Evolutionary conservation across 1,140 invertebrate genomes (phyloP).

Genomic region (Anthonomus grandis): DNA sequence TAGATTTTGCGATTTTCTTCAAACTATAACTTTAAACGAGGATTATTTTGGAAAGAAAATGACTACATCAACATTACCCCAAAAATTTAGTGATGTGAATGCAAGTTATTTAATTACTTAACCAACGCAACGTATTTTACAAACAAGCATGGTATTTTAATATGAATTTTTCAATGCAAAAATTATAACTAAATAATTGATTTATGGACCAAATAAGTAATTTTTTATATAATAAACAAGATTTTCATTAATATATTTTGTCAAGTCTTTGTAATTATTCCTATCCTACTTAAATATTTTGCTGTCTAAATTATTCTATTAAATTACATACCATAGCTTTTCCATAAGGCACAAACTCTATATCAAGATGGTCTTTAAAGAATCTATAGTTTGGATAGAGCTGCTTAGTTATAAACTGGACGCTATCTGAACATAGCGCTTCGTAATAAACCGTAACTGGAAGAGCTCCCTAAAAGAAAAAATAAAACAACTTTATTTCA

Average conservation of each 20-base stretch:
- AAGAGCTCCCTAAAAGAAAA: constrained; percentile 22
- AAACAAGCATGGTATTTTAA: neutral
- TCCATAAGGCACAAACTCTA: constrained; percentile 70
- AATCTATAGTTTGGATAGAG: constrained; percentile 50
- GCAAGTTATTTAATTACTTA: too few relatives aligned
- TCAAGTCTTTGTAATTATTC: too few relatives aligned
- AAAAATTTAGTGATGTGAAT: too few relatives aligned
- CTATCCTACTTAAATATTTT: too few relatives aligned
- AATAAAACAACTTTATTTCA: too few relatives aligned
- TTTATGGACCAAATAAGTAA: neutral
- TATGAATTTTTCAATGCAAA: neutral
- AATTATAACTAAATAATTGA: neutral
- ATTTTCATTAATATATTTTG: neutral
- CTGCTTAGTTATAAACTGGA: constrained; percentile 59
- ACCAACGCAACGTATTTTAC: too few relatives aligned
- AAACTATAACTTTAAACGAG: too few relatives aligned
- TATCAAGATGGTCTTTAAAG: constrained; percentile 51
- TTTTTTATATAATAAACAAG: neutral
- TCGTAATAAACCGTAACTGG: constrained; percentile 67
- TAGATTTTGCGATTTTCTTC: too few relatives aligned
- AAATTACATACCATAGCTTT: constrained; percentile 62
- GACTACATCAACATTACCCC: too few relatives aligned
- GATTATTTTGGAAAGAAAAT: too few relatives aligned
- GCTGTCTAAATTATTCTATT: neutral
- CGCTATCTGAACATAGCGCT: constrained; percentile 72